Conservation (phyloP, 2,797 vertebrate species). For the Valencia hispanica region DNA sequence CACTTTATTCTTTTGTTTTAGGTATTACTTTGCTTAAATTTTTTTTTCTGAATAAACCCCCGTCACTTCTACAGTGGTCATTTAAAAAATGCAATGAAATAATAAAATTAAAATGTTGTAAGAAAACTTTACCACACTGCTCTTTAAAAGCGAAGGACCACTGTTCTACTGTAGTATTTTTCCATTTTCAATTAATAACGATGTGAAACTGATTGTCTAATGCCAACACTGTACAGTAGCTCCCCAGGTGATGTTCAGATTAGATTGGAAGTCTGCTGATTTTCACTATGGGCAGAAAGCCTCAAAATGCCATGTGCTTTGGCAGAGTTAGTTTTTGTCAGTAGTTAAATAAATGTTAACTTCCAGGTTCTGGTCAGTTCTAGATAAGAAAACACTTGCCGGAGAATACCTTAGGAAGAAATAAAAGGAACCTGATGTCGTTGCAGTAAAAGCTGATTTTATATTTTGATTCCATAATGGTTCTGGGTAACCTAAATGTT, state of each 20-base stretch:
- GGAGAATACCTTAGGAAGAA: background rate
- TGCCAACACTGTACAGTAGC: background rate
- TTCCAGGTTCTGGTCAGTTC: background rate
- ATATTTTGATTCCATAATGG: background rate
- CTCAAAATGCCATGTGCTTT: conserved; percentile 2
- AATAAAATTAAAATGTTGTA: background rate
- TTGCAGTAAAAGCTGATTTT: background rate
- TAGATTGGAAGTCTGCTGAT: background rate
- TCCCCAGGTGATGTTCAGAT: background rate
- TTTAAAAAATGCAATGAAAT: background rate
- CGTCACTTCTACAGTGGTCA: background rate
- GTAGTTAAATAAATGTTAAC: background rate
- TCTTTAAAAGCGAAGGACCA: background rate
- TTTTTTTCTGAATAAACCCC: background rate
- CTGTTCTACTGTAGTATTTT: background rate
- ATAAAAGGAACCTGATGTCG: background rate
- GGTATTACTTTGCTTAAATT: background rate
- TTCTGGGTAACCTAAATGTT: background rate
- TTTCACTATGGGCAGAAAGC: background rate
- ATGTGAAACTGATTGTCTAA: background rate
- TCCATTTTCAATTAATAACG: background rate
- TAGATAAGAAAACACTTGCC: background rate
- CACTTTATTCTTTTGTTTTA: background rate
- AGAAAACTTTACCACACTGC: background rate
- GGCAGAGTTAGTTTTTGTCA: background rate